These are phyloP conservation scores for Phylloscopus trochilus DNA, from an alignment of 2,113 vertebrate species.

Conservation along the genomic window DNA sequence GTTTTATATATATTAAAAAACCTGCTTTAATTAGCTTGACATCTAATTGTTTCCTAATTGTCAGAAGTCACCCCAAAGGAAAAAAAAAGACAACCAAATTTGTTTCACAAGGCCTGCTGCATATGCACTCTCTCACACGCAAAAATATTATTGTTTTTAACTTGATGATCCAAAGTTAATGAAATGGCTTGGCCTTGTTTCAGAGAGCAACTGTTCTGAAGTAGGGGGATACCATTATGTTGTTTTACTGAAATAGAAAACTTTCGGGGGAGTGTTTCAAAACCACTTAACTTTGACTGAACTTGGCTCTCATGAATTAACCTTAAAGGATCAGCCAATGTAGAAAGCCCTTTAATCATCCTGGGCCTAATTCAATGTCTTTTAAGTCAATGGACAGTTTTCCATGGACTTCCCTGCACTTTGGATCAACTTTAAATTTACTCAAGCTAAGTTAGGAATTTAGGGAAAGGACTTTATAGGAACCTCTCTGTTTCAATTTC, in stretches of 20 bases:
- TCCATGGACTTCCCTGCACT: neutral
- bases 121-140: neutral
- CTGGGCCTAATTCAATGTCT: neutral
- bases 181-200: neutral
- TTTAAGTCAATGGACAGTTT: neutral
- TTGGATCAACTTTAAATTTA: neutral
- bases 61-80: neutral
- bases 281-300: neutral
- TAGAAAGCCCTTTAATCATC: neutral
- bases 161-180: neutral
- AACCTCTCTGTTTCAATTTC: neutral
- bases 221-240: neutral
- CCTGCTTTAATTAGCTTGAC: neutral
- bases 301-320: neutral
- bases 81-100: neutral
- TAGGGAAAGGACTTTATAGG: neutral
- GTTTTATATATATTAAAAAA: neutral
- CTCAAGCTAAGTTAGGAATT: neutral
- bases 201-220: neutral
- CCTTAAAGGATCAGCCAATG: neutral
- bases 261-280: neutral
- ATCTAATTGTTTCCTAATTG: slow-evolving; percentile 24
- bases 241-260: neutral
- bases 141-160: neutral
- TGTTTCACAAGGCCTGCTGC: neutral